These are phyloP conservation scores for Mola mola DNA, from an alignment of 2,113 vertebrate genomes.

Conservation along the genomic window DNA sequence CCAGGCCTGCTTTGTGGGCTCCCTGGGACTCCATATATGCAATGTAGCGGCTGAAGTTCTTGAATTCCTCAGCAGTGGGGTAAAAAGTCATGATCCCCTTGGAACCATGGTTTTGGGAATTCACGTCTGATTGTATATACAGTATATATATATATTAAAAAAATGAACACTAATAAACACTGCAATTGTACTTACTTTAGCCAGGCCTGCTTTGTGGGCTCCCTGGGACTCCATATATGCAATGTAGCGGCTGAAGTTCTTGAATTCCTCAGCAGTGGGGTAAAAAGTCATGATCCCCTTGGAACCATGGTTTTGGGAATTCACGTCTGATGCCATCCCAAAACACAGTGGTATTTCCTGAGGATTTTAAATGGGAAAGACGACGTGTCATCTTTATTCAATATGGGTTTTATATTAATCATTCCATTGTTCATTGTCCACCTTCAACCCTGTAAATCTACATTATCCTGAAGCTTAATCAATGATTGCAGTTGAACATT, in stretches of 20 bases:
- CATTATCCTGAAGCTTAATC: too few relatives aligned
- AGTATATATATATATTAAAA: too few relatives aligned
- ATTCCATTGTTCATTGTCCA: neutral
- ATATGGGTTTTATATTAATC: neutral
- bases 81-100: slow-evolving; percentile 93
- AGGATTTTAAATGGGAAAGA: neutral
- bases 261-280: slow-evolving; percentile 91
- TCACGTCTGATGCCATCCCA: slow-evolving; percentile 83
- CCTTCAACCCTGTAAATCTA: neutral
- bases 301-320: slow-evolving; percentile 80
- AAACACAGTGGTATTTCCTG: slow-evolving; percentile 38
- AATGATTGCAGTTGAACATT: too few relatives aligned
- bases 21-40: slow-evolving; percentile 94
- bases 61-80: slow-evolving; percentile 91
- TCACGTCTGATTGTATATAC: too few relatives aligned
- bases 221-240: slow-evolving; percentile 94
- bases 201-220: slow-evolving; percentile 92
- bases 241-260: slow-evolving; percentile 92
- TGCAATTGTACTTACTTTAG: slow-evolving; percentile 84
- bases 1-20: slow-evolving; percentile 92
- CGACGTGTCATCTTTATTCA: neutral
- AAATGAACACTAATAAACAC: neutral
- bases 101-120: slow-evolving; percentile 80
- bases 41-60: slow-evolving; percentile 92
- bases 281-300: slow-evolving; percentile 93